A percentile compares a stretch with the other conserved stretches of the same genome.
Evolutionary conservation across 2,888 invertebrate genomes (phyloP).

Genomic region (Kryphioiulus occultus): DNA sequence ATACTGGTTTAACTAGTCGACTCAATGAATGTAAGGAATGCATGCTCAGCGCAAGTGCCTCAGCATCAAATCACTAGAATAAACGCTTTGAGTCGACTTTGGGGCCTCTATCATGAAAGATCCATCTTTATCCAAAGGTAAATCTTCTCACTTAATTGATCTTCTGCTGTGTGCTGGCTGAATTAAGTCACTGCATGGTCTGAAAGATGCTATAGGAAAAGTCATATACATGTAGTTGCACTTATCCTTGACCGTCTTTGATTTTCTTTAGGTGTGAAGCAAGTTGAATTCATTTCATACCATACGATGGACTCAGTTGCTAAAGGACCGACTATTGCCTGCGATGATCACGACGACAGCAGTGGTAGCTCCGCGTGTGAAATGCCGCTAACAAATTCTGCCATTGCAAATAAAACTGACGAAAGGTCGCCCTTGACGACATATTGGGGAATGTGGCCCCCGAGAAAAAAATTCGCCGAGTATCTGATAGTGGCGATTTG

Average conservation of each 20-base stretch:
- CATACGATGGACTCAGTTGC: background rate
- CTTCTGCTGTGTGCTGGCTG: too few species aligned
- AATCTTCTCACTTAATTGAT: too few species aligned
- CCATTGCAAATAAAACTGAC: background rate
- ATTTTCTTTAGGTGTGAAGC: background rate
- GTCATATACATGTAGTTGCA: background rate
- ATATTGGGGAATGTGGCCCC: conserved; percentile 39
- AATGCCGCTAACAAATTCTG: background rate
- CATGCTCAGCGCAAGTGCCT: too few species aligned
- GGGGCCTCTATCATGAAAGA: too few species aligned
- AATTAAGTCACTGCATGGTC: background rate
- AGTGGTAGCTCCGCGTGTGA: background rate
- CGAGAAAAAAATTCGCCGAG: conserved; percentile 41
- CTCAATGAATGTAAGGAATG: too few species aligned
- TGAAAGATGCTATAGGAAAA: too few species aligned
- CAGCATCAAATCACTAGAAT: too few species aligned
- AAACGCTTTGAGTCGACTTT: too few species aligned
- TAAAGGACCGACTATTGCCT: background rate
- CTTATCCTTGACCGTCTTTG: background rate
- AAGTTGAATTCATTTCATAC: background rate
- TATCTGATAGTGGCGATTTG: conserved; percentile 46
- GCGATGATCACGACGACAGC: background rate
- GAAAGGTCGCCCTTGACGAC: background rate
- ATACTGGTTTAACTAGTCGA: too few species aligned
- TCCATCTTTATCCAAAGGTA: too few species aligned